phyloP scores from a whole-genome alignment of 2,113 vertebrate species.

The Drymodes brunneopygia region DNA sequence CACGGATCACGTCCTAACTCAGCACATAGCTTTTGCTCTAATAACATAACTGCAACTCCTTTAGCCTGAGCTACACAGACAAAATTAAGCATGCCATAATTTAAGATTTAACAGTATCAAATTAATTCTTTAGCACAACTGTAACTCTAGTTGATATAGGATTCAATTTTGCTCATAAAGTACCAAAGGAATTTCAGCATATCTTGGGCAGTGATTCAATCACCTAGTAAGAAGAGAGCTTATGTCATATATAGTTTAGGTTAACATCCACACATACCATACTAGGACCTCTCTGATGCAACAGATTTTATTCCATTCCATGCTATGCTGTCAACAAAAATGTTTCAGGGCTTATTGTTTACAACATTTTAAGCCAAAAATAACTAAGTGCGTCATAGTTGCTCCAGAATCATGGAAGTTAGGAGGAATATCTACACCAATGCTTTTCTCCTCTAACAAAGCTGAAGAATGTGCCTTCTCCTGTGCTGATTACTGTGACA shows the following conservation, averaged over 20 bases:
- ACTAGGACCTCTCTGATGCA: neutral
- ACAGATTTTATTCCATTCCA: neutral
- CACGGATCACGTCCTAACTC: neutral
- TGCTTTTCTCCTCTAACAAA: neutral
- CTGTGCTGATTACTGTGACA: neutral
- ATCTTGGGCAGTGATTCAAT: neutral
- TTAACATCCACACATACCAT: neutral
- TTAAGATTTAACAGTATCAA: neutral
- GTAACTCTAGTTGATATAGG: neutral
- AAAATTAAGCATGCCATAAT: neutral
- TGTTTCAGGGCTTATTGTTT: neutral
- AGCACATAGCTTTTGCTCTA: neutral
- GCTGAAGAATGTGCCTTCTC: neutral
- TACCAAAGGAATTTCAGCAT: neutral
- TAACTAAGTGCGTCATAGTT: neutral
- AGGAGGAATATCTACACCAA: neutral
- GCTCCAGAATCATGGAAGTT: neutral
- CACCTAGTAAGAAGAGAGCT: neutral
- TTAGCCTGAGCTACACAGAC: neutral
- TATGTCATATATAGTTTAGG: neutral
- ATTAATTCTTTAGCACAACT: neutral
- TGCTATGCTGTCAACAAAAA: neutral
- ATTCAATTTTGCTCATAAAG: neutral
- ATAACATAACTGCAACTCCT: neutral
- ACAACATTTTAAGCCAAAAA: constrained; percentile 14